Evolutionary conservation across 2,888 invertebrate species (phyloP).

Genomic region (Selenia dentaria): DNA sequence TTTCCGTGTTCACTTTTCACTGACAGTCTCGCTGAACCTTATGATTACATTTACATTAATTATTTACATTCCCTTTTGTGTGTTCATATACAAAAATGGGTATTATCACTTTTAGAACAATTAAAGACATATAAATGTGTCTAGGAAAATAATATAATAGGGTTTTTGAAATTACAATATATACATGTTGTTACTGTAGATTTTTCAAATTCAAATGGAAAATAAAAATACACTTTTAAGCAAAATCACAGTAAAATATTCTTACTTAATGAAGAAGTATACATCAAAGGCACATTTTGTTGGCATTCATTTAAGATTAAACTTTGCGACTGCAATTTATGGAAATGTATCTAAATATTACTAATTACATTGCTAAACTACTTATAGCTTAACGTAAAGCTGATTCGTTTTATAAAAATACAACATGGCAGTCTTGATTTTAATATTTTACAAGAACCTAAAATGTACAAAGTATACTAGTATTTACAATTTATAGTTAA

Average conservation of each 20-base stretch:
- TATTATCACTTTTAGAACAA: no score
- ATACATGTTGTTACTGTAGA: no score
- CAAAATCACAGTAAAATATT: constrained; percentile 59
- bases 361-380: constrained; percentile 47
- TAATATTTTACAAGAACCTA: constrained; percentile 71
- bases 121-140: no score
- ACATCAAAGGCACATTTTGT: constrained; percentile 28
- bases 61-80: constrained; percentile 36
- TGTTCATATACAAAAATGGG: no score
- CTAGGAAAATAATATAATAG: no score
- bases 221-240: constrained; percentile 44
- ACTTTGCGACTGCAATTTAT: constrained; percentile 42
- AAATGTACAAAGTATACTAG: constrained; percentile 61
- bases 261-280: constrained; percentile 8
- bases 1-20: constrained; percentile 38
- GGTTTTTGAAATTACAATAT: no score
- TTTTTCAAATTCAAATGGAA: no score
- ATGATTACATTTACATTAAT: constrained; percentile 28
- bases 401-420: constrained; percentile 70
- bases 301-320: constrained; percentile 21
- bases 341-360: constrained; percentile 26
- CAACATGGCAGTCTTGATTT: constrained; percentile 81
- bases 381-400: constrained; percentile 82
- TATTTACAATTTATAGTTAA: constrained; percentile 75
- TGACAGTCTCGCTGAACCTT: constrained; percentile 29